A percentile compares a stretch with the other conserved stretches of the same genome.
These are phyloP conservation scores for Ataeniobius toweri DNA, from an alignment of 2,797 vertebrate species.

Conservation along the genomic window DNA sequence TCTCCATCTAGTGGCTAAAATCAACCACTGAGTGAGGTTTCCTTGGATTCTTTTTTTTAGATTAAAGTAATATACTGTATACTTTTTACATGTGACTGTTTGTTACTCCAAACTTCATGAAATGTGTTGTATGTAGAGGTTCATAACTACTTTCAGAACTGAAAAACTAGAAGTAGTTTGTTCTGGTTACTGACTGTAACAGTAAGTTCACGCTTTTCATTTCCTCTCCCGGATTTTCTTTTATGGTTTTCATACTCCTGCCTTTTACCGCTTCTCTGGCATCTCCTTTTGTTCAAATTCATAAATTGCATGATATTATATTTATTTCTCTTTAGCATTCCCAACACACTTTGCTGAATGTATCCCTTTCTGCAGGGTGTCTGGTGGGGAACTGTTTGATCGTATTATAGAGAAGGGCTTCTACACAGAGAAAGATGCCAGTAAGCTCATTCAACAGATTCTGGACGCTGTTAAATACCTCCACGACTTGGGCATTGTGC, in stretches of 20 bases:
- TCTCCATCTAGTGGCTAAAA: conserved; percentile 69
- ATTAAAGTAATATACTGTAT: background rate
- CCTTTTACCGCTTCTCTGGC: background rate
- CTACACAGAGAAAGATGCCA: conserved; percentile 97
- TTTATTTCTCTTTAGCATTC: background rate
- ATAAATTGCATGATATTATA: background rate
- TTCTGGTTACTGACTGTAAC: background rate
- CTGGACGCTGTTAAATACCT: conserved; percentile 95
- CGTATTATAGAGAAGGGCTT: conserved; percentile 98
- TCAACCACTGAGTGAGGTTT: conserved; percentile 3
- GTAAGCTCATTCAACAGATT: conserved; percentile 95
- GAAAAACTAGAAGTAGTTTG: background rate
- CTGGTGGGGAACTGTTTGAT: conserved; percentile 95
- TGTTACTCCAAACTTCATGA: background rate
- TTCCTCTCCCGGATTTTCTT: conserved; percentile 6
- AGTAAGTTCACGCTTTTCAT: conserved; percentile 2
- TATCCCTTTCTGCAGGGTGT: conserved; percentile 81
- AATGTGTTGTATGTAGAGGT: background rate
- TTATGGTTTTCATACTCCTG: background rate
- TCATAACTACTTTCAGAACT: background rate
- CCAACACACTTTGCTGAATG: background rate
- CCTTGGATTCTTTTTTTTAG: background rate
- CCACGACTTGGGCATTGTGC: conserved; percentile 95
- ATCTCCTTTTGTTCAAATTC: background rate
- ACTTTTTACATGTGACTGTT: background rate